These are phyloP conservation scores for Proisotoma minuta DNA, from an alignment of 2,888 invertebrate species.

Conservation along the genomic window DNA sequence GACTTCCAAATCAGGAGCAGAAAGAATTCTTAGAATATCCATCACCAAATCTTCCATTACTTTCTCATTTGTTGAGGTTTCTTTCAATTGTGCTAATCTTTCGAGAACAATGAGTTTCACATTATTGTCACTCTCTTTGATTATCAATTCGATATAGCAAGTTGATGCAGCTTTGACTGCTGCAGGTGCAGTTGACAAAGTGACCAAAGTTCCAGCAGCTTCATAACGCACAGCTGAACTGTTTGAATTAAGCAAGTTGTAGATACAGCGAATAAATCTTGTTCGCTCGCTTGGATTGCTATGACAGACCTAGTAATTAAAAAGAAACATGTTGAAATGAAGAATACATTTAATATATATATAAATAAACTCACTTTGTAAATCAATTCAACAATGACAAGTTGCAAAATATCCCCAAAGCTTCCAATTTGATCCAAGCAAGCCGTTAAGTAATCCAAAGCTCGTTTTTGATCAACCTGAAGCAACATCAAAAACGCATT, in stretches of 20 bases:
- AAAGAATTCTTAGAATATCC: slow-evolving; percentile 92
- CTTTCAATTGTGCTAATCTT: slow-evolving; percentile 80
- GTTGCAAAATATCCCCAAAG: slow-evolving; percentile 94
- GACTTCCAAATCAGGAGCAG: slow-evolving; percentile 91
- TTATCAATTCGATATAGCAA: slow-evolving; percentile 96
- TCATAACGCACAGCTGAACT: slow-evolving; percentile 97
- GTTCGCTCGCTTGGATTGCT: slow-evolving; percentile 92
- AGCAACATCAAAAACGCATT: slow-evolving; percentile 98
- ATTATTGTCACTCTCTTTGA: slow-evolving; percentile 99
- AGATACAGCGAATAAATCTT: slow-evolving; percentile 96
- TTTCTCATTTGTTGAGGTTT: slow-evolving; percentile 75
- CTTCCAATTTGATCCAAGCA: slow-evolving; percentile 89
- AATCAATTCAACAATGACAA: slow-evolving; percentile 97
- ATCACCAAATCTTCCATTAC: slow-evolving; percentile 85
- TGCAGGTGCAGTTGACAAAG: slow-evolving; percentile 93
- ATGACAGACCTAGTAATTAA: slow-evolving; percentile 73
- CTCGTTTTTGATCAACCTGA: slow-evolving; percentile 93
- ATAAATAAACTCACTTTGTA: slow-evolving; percentile 78
- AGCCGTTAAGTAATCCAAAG: slow-evolving; percentile 84
- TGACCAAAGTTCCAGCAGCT: slow-evolving; percentile 96
- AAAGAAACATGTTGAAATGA: slow-evolving; percentile 7
- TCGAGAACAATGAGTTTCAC: slow-evolving; percentile 97
- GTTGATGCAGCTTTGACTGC: slow-evolving; percentile 96
- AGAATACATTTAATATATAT: no score
- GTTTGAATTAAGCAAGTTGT: slow-evolving; percentile 89